phyloP scores from a whole-genome alignment of 2,888 invertebrate genomes.

The Dryocosmus kuriphilus region DNA sequence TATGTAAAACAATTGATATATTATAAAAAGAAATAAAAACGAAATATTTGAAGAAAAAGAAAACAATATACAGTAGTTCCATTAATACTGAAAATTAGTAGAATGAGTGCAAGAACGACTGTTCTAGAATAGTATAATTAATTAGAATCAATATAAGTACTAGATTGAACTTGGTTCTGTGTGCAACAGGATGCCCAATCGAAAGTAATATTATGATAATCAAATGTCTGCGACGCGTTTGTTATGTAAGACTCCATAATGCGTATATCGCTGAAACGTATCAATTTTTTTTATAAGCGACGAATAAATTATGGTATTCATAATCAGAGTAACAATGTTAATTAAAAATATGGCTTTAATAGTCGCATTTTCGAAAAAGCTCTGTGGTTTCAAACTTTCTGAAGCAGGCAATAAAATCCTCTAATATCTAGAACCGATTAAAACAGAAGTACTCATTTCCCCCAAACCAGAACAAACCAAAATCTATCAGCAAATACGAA shows the following conservation, averaged over 20 bases:
- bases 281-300: neutral
- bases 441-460: no score
- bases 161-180: conserved; percentile 2
- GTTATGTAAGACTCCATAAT: neutral
- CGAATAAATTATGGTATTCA: neutral
- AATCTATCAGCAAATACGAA: neutral
- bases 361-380: no score
- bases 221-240: neutral
- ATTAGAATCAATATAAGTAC: conserved; percentile 12
- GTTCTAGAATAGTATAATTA: neutral
- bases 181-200: neutral
- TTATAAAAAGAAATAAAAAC: no score
- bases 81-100: no score
- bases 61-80: no score
- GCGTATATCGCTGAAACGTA: neutral
- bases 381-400: no score
- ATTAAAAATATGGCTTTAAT: neutral
- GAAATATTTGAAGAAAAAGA: no score
- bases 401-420: no score
- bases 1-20: no score
- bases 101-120: neutral
- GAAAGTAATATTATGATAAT: neutral
- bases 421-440: no score
- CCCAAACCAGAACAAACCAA: neutral
- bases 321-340: neutral